phyloP scores from a whole-genome alignment of 2,113 vertebrate genomes.

The Puntigrus tetrazona region DNA sequence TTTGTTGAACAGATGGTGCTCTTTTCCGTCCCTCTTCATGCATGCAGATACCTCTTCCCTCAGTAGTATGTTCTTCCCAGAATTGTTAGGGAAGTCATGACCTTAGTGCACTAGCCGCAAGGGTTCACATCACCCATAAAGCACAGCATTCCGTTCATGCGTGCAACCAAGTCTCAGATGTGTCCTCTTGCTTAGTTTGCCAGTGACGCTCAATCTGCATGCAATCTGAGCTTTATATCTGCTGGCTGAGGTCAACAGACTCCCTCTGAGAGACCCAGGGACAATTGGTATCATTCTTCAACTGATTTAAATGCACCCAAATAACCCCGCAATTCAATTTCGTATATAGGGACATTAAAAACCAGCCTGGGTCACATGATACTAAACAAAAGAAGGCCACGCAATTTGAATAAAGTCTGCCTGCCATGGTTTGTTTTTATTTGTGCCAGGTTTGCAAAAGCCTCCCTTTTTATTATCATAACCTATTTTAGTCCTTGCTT shows the following conservation, averaged over 20 bases:
- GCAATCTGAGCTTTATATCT: slow-evolving; percentile 16
- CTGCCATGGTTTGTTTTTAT: not conserved
- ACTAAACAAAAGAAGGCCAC: not conserved
- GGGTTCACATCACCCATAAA: slow-evolving; percentile 28
- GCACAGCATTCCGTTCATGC: not conserved
- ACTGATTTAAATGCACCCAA: not conserved
- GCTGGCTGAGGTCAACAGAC: slow-evolving; percentile 15
- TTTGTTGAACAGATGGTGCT: not conserved
- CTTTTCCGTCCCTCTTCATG: not conserved
- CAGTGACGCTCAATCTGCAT: not conserved
- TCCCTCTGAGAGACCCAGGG: not conserved
- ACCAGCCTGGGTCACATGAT: not conserved
- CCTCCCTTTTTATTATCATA: not conserved
- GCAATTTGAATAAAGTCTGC: slow-evolving; percentile 6
- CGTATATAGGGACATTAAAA: not conserved
- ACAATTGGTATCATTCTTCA: slow-evolving; percentile 8
- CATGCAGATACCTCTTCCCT: not conserved
- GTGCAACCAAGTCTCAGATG: not conserved
- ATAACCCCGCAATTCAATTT: not conserved
- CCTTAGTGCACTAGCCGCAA: slow-evolving; percentile 19
- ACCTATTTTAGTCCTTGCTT: slow-evolving; percentile 25
- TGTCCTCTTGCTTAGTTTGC: not conserved
- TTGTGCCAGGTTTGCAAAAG: not conserved
- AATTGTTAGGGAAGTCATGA: slow-evolving; percentile 6
- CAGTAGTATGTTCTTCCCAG: not conserved